Percentiles rank a stretch among this genome's conserved stretches.
These are phyloP conservation scores for Pachycephus smyrnensis DNA, from an alignment of 2,888 invertebrate genomes.

Conservation along the genomic window DNA sequence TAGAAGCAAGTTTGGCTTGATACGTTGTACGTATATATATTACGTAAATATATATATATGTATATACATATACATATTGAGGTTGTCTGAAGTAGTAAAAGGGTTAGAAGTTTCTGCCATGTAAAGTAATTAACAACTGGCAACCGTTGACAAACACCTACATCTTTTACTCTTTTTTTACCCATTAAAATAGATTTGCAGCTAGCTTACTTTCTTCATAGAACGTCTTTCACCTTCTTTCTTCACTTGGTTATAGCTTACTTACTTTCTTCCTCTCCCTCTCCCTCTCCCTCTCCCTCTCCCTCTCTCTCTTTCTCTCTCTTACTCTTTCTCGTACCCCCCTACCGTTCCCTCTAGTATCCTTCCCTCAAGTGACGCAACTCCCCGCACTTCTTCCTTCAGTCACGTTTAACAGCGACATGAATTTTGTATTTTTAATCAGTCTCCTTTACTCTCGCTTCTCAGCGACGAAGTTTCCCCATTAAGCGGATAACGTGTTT, in stretches of 20 bases:
- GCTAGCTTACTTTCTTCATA: no score
- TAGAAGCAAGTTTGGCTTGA: no score
- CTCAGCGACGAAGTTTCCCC: constrained; percentile 33
- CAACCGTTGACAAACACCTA: constrained; percentile 24
- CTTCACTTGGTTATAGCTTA: no score
- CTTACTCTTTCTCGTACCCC: neutral
- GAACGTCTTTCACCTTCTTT: no score
- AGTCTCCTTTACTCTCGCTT: constrained; percentile 12
- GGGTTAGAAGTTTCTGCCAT: constrained; percentile 21
- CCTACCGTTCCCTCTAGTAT: constrained; percentile 17
- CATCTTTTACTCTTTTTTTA: no score
- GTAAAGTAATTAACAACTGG: constrained; percentile 25
- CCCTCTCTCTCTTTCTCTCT: no score
- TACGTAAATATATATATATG: no score
- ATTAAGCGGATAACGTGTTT: constrained; percentile 38
- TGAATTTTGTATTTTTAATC: constrained; percentile 39
- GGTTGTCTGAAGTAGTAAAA: constrained; percentile 24
- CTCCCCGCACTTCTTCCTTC: constrained; percentile 17
- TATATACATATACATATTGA: no score
- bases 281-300: no score
- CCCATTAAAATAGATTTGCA: no score
- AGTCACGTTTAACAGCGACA: constrained; percentile 19
- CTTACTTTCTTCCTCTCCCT: no score
- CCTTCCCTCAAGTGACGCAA: constrained; percentile 18
- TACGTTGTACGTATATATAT: no score